Evolutionary conservation across 2,113 vertebrate species (phyloP), one percentile per base, ranked within the genome.

Genomic region (Cyprinodon brontotheroides): DNA sequence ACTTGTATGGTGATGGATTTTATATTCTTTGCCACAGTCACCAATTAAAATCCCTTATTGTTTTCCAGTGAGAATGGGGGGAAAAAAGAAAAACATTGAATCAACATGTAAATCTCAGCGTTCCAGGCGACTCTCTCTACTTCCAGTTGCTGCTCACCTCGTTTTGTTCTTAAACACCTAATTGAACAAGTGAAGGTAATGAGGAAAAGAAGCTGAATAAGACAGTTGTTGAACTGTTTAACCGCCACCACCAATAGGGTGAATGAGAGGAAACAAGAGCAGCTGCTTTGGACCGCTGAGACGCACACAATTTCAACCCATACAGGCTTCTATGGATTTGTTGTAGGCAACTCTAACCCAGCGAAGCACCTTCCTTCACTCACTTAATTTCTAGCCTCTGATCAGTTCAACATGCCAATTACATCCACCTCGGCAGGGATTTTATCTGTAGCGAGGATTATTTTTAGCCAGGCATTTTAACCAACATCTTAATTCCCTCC

Each of bases 1-100:
- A 86, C 85, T 83, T 84, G 87, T 82, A 85, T 71, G 87, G 43
- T 69, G 72, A 84, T 65, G 74, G 78, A 74, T 77, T 74, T 87
- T 70, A 4, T 57, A 17, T 53, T 76, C 73, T 86, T 71, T 84
- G 79, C 80, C 68, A 85, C 90, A 89, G 87, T 84, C 85, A 61
- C 80, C 81, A 87, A 78, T 83, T 94, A 92, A 94, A 94, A 93
- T 87, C 90, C 84, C 83, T 88, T 87, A 87, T 72, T 78, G 82
- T 88, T 45, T 85, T 84, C 75, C 89, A 91, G 83, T 62, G 78
- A 70, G 75, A 74, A 75, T 53, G 68, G 41, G 48, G 63, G 61
- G 67, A 53, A 89, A 81, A 86, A 87, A 88, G 61, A 67, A 53
- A 89, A 81, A 86, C 87, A 88, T 86, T 87, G 88, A 83, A 92